Evolutionary conservation across 2,797 vertebrate species (phyloP).

Genomic region (Tangara arthus): DNA sequence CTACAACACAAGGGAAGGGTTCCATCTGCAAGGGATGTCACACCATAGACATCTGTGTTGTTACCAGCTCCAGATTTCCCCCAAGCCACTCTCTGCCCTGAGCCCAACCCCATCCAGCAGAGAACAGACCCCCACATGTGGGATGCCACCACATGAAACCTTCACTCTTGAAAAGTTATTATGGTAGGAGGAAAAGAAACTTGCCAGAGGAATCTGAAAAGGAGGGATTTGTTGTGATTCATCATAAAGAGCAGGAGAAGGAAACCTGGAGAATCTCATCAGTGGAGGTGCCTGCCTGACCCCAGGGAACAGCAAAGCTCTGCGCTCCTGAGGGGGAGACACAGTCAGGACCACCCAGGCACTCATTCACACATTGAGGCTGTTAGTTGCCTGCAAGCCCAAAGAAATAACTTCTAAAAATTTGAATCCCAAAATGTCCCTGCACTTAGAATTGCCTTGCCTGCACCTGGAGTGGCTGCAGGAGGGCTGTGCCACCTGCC

Average conservation of each 20-base stretch:
- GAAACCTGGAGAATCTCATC: background rate
- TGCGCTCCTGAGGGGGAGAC: background rate
- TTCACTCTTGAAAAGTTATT: background rate
- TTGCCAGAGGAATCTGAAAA: background rate
- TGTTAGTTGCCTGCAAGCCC: background rate
- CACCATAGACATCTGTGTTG: rapidly evolving
- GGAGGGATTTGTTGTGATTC: background rate
- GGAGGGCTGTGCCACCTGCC: background rate
- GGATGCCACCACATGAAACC: background rate
- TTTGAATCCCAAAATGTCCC: background rate
- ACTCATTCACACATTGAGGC: background rate
- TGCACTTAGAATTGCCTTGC: rapidly evolving
- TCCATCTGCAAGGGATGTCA: background rate
- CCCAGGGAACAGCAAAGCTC: background rate
- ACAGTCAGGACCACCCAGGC: background rate
- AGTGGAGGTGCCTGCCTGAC: background rate
- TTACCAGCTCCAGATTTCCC: background rate
- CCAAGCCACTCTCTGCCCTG: rapidly evolving
- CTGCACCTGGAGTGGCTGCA: background rate
- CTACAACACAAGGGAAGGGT: background rate
- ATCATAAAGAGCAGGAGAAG: background rate
- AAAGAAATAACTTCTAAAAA: background rate
- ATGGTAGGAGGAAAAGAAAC: background rate
- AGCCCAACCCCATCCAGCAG: background rate
- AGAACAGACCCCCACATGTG: background rate